These are phyloP conservation scores for Cryptocheilus praepositus DNA, from an alignment of 2,888 invertebrate species.

Conservation along the genomic window DNA sequence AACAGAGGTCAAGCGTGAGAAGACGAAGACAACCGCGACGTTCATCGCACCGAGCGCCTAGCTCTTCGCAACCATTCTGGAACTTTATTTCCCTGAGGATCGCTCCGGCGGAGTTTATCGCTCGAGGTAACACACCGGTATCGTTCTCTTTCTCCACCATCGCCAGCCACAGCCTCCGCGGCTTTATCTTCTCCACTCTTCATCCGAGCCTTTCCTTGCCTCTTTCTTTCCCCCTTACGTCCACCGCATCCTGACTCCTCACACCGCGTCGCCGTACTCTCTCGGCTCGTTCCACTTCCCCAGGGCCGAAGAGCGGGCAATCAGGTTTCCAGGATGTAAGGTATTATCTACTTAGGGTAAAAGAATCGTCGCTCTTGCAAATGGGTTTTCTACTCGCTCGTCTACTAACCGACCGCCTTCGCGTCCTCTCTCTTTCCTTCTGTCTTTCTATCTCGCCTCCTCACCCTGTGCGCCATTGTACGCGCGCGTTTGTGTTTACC, in stretches of 20 bases:
- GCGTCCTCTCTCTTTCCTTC: slow-evolving; percentile 1
- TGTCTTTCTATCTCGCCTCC: neutral
- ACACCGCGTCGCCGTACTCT: slow-evolving; percentile 4
- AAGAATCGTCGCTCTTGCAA: slow-evolving; percentile 32
- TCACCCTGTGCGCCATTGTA: neutral
- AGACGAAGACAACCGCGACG: slow-evolving; percentile 31
- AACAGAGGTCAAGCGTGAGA: slow-evolving; percentile 42
- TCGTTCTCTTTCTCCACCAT: slow-evolving; percentile 29
- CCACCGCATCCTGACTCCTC: neutral
- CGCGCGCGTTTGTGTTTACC: slow-evolving; percentile 2
- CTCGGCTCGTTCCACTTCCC: slow-evolving; percentile 11
- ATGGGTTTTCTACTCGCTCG: slow-evolving; percentile 8
- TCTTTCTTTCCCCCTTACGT: slow-evolving; percentile 3
- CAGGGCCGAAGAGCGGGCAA: slow-evolving; percentile 24
- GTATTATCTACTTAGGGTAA: slow-evolving; percentile 46
- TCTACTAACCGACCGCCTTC: neutral
- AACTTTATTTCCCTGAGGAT: slow-evolving; percentile 70
- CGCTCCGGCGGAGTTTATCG: slow-evolving; percentile 65
- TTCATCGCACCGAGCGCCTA: slow-evolving; percentile 33
- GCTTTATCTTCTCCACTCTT: slow-evolving; percentile 21
- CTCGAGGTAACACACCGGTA: slow-evolving; percentile 50
- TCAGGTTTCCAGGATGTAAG: slow-evolving; percentile 42
- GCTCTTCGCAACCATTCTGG: slow-evolving; percentile 50
- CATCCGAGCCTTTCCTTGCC: slow-evolving; percentile 3
- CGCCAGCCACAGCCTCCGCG: too few relatives aligned